phyloP scores from a whole-genome alignment of 92 coral and sea anemone species.

The Epizoanthus illoricatus region DNA sequence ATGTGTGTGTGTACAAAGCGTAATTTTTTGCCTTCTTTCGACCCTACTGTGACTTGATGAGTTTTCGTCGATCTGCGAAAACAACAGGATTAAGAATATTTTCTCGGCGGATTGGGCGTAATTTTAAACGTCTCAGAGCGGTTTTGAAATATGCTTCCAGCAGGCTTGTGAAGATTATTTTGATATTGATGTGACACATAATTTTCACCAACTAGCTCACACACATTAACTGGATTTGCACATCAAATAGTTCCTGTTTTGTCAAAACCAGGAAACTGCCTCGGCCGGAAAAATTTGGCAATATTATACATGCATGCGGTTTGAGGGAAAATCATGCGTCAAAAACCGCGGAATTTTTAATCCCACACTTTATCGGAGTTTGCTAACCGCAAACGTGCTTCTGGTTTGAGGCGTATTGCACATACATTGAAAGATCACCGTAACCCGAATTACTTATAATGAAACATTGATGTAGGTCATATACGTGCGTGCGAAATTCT shows the following conservation, averaged over 20 bases:
- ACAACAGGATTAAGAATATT: neutral
- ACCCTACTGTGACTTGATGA: neutral
- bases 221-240: neutral
- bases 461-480: constrained; percentile 40
- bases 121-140: neutral
- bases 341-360: constrained; percentile 27
- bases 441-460: constrained; percentile 24
- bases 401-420: neutral
- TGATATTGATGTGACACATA: constrained; percentile 7
- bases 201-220: neutral
- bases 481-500: constrained; percentile 39
- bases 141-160: constrained; percentile 5
- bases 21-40: neutral
- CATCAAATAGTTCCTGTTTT: constrained; percentile 3
- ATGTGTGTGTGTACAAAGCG: neutral
- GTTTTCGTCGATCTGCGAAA: neutral
- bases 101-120: neutral
- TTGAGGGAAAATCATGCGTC: constrained; percentile 24
- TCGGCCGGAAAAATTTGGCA: neutral
- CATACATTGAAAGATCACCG: constrained; percentile 38
- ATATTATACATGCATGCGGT: constrained; percentile 9
- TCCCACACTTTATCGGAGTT: constrained; percentile 31
- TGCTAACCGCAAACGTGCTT: constrained; percentile 33
- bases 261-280: neutral
- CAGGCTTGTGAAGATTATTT: neutral